Conservation (phyloP, 2,888 invertebrate species). For the Frankliniella intonsa region DNA sequence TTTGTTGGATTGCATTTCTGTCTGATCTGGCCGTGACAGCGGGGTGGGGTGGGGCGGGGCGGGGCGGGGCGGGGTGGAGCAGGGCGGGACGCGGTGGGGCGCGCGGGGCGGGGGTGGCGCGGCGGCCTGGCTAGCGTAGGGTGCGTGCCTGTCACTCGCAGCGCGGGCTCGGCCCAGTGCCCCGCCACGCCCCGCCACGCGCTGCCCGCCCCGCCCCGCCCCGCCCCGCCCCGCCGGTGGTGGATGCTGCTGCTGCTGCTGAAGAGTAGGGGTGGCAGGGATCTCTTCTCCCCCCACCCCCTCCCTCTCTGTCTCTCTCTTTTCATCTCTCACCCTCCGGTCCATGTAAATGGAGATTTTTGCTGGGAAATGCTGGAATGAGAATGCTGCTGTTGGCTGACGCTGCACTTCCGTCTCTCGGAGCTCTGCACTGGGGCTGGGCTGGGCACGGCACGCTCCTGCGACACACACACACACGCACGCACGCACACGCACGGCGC, state of each 20-base stretch:
- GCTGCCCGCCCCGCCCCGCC: neutral
- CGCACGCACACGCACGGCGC: neutral
- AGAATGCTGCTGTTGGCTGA: neutral
- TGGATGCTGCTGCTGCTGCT: too few species aligned
- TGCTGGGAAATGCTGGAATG: neutral
- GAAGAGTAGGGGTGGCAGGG: neutral
- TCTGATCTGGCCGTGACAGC: neutral
- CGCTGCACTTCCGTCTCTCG: neutral
- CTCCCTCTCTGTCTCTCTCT: neutral
- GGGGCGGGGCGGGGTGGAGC: neutral
- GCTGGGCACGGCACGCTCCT: neutral
- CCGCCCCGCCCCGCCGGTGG: neutral
- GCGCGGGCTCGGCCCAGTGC: neutral
- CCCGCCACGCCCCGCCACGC: neutral
- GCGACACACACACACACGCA: neutral
- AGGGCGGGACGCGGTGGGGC: neutral
- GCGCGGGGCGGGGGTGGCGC: neutral
- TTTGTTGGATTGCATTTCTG: neutral
- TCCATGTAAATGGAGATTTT: constrained; percentile 7
- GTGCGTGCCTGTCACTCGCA: neutral
- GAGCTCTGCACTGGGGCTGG: neutral
- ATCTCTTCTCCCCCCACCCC: neutral
- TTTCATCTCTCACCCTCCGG: too few species aligned
- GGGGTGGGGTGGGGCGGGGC: neutral
- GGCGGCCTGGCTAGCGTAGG: neutral